Evolutionary conservation across 2,797 vertebrate genomes (phyloP), one percentile per base, ranked within the genome.

Genomic region (Halcyon badia): DNA sequence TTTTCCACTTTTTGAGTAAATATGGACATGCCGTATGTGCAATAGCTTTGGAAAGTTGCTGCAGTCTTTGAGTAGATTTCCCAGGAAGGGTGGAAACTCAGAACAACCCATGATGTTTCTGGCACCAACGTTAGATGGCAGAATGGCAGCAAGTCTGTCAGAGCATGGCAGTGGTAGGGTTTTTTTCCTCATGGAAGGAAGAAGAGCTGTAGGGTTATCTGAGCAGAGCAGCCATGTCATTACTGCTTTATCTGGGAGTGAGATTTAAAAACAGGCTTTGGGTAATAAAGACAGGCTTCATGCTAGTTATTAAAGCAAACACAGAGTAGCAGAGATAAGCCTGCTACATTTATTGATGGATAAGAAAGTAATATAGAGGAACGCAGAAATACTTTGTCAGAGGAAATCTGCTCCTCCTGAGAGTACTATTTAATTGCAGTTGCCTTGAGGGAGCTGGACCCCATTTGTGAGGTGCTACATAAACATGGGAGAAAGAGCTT

Each of bases 241-340:
- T 96, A 95, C 85, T 90, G 70, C 94, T 91, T 64, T 57, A 86
- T 95, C 94, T 94, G 83, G 64, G 87, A 94, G 87, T 81, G 51
- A 92, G 64, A 94, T 94, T 94, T 92, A 90, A 83, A 93, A 65
- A 37, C n/a, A 68, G 93, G 90, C 92, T 94, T 94, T 96, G 37
- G 18, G 49, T 85, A 85, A 90, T 94, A 97, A 95, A 77, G 68
- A 39, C 35, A 93, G 80, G 75, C 83, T 96, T 87, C 57, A 21
- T 83, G 54, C 11, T 85, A 72, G 81, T 95, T 95, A 89, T 87
- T 87, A 94, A 84, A 89, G 88, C 69, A 97, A 97, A 96, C 75
- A 71, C 31, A 78, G 72, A 85, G 64, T 28, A 93, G 76, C 71
- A 92, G 83, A 94, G 83, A 69, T 92, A 92, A 97, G 92, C 75